A percentile compares a stretch with the other conserved stretches of the same genome.
Conservation (phyloP, 2,113 vertebrate species). For the Mionectes macconnelli region DNA sequence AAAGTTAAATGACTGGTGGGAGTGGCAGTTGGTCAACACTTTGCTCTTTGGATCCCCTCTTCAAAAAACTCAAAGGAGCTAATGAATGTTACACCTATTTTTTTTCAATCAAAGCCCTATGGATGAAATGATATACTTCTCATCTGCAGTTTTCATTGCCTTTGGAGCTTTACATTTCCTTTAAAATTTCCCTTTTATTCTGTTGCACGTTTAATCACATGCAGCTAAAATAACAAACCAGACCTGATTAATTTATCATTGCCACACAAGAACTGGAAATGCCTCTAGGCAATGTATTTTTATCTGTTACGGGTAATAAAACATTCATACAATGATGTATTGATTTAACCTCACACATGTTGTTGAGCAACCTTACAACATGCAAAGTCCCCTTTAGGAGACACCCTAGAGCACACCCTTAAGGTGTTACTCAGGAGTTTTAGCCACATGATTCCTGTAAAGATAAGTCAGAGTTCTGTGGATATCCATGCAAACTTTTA, state of each 20-base stretch:
- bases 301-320: conserved; percentile 44
- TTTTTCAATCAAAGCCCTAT: not conserved
- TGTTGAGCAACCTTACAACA: not conserved
- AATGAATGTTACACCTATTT: not conserved
- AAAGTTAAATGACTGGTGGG: not conserved
- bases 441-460: not conserved
- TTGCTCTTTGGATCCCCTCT: not conserved
- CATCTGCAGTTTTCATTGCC: not conserved
- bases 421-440: not conserved
- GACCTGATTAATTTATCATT: conserved; percentile 22
- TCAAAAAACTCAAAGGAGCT: not conserved
- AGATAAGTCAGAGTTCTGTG: not conserved
- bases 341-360: conserved; percentile 17
- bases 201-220: conserved; percentile 9
- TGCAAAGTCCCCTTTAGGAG: not conserved
- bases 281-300: not conserved
- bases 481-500: not conserved
- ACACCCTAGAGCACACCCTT: not conserved
- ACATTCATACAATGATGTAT: conserved; percentile 6
- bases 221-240: conserved; percentile 51
- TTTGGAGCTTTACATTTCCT: not conserved
- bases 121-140: not conserved
- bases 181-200: conserved; percentile 1
- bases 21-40: not conserved
- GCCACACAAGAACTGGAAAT: conserved; percentile 44